A percentile compares a stretch with the other conserved stretches of the same genome.
Evolutionary conservation across 2,888 invertebrate genomes (phyloP).

Genomic region (Alviniconcha strummeri): DNA sequence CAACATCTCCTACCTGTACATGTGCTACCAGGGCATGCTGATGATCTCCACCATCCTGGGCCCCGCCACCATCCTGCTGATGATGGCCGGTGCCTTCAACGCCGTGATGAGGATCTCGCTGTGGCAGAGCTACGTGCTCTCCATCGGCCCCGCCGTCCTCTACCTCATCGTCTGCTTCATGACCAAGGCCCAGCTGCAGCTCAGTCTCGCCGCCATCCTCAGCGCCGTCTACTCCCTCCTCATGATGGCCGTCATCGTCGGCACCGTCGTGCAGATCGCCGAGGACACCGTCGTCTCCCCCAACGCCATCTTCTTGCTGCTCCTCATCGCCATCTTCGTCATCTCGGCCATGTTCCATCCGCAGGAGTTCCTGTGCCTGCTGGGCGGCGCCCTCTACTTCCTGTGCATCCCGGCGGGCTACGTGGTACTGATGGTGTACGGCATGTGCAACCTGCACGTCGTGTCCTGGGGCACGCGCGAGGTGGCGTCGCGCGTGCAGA

Average conservation of each 20-base stretch:
- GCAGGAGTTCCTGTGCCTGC: constrained; percentile 66
- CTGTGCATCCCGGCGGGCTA: constrained; percentile 96
- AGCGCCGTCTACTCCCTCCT: constrained; percentile 65
- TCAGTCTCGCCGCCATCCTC: constrained; percentile 64
- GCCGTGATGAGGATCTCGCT: constrained; percentile 63
- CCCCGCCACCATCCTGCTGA: constrained; percentile 70
- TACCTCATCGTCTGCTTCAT: constrained; percentile 67
- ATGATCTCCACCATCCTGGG: constrained; percentile 53
- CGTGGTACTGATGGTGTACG: constrained; percentile 91
- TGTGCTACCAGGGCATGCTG: constrained; percentile 61
- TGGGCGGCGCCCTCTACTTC: constrained; percentile 81
- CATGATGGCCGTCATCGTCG: constrained; percentile 71
- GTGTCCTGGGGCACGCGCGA: constrained; percentile 96
- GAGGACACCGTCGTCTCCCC: constrained; percentile 66
- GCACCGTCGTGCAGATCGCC: constrained; percentile 60
- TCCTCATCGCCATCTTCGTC: constrained; percentile 62
- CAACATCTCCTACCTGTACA: constrained; percentile 84
- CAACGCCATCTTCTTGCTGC: constrained; percentile 66
- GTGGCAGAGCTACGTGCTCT: constrained; percentile 63
- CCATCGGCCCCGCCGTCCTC: constrained; percentile 61
- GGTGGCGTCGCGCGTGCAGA: constrained; percentile 41
- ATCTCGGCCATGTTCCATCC: constrained; percentile 67
- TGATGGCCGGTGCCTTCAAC: constrained; percentile 69
- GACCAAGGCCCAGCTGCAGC: constrained; percentile 56
- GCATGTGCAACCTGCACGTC: constrained; percentile 92